Percentiles rank a stretch among this genome's conserved stretches.
These are phyloP conservation scores for Semnornis frantzii DNA, from an alignment of 2,113 vertebrate genomes.

Conservation along the genomic window DNA sequence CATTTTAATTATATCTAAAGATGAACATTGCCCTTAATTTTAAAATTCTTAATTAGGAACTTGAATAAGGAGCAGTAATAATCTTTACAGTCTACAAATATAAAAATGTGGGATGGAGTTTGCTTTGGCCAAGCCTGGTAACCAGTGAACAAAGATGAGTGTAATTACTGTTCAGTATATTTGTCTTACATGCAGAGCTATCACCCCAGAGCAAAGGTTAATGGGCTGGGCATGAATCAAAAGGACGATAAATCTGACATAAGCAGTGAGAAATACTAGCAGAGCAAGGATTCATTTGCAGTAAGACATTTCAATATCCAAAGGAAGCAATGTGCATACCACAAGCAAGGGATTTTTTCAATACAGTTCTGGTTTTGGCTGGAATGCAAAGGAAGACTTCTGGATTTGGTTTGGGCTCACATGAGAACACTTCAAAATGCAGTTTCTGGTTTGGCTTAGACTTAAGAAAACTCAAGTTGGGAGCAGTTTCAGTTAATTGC, in stretches of 20 bases:
- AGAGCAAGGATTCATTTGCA: neutral
- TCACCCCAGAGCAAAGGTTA: neutral
- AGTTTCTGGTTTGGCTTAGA: neutral
- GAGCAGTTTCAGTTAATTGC: neutral
- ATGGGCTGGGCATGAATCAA: neutral
- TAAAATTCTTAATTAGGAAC: slow-evolving; percentile 61
- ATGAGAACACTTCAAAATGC: neutral
- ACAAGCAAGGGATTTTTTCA: neutral
- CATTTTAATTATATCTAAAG: slow-evolving; percentile 67
- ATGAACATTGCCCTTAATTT: slow-evolving; percentile 45
- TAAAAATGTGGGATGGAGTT: neutral
- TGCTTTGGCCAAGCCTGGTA: slow-evolving; percentile 1
- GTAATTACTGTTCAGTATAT: neutral
- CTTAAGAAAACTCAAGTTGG: neutral
- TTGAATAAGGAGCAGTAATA: slow-evolving; percentile 43
- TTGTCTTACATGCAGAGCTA: neutral
- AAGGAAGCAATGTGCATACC: neutral
- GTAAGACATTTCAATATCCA: neutral
- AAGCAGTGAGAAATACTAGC: neutral
- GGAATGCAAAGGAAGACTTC: neutral
- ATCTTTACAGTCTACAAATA: slow-evolving; percentile 42
- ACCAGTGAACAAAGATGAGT: neutral
- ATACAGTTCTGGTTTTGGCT: neutral
- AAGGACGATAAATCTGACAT: neutral
- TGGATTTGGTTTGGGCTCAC: neutral